Evolutionary conservation across 2,797 vertebrate genomes (phyloP).

Genomic region (Arctocebus calabarensis): DNA sequence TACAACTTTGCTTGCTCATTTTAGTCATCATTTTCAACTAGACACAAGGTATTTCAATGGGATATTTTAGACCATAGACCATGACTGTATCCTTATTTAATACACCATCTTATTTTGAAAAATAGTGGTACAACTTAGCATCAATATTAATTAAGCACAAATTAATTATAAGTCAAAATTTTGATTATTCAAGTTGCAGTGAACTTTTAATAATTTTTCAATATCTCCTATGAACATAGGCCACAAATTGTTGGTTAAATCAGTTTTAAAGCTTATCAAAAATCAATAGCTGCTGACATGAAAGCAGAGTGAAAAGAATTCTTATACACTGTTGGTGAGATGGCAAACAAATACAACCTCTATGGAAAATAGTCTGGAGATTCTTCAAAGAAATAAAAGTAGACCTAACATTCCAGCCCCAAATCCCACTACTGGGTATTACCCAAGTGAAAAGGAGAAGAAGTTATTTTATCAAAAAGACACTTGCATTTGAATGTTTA

Average conservation of each 20-base stretch:
- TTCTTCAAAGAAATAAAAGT: too few species aligned
- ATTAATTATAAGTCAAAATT: neutral
- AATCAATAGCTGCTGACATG: too few species aligned
- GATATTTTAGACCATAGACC: neutral
- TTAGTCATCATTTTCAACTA: neutral
- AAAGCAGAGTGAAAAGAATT: too few species aligned
- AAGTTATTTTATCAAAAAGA: too few species aligned
- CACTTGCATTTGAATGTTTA: too few species aligned
- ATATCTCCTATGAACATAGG: neutral
- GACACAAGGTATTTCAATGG: neutral
- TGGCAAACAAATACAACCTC: too few species aligned
- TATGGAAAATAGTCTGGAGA: too few species aligned
- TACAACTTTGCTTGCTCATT: neutral
- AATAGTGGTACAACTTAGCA: neutral
- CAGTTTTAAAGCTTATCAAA: neutral
- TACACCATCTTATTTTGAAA: neutral
- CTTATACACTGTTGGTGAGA: too few species aligned
- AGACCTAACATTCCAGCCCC: too few species aligned
- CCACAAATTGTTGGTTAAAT: neutral
- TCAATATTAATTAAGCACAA: conserved; percentile 10
- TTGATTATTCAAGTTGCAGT: neutral
- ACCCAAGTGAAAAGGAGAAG: too few species aligned
- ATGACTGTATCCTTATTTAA: neutral
- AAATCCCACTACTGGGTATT: too few species aligned
- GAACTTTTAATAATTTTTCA: neutral